phyloP scores from a whole-genome alignment of 2,888 invertebrate species.

The Hemaris fuciformis region DNA sequence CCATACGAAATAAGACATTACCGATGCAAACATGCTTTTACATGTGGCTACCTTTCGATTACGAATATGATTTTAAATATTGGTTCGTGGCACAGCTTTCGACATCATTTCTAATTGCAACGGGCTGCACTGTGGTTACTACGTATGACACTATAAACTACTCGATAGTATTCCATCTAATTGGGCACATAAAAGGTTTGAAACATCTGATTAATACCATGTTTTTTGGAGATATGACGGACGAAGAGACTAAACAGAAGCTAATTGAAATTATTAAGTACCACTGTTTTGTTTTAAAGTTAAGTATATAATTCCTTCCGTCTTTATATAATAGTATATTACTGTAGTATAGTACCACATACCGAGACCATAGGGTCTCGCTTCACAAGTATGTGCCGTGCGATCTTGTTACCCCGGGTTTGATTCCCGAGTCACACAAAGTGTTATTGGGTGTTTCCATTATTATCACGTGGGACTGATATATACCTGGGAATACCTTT shows the following conservation, averaged over 20 bases:
- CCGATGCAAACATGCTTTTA: slow-evolving; percentile 42
- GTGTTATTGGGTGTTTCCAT: no score
- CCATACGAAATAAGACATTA: slow-evolving; percentile 33
- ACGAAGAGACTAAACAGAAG: slow-evolving; percentile 28
- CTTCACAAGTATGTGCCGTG: no score
- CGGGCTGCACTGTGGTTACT: slow-evolving; percentile 22
- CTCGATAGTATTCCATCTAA: slow-evolving; percentile 40
- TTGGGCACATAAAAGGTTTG: slow-evolving; percentile 43
- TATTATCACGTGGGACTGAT: no score
- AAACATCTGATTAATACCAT: slow-evolving; percentile 33
- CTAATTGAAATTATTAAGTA: slow-evolving; percentile 36
- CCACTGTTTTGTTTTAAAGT: slow-evolving; percentile 42
- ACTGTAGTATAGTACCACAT: no score
- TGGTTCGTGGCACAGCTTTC: slow-evolving; percentile 32
- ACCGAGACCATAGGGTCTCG: no score
- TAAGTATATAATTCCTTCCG: slow-evolving; percentile 25
- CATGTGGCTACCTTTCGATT: slow-evolving; percentile 45
- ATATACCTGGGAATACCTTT: no score
- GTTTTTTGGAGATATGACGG: slow-evolving; percentile 24
- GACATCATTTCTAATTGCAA: slow-evolving; percentile 21
- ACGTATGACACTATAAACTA: slow-evolving; percentile 38
- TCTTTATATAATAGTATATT: no score
- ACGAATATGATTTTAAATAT: slow-evolving; percentile 35
- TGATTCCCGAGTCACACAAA: no score
- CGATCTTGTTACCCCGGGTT: no score